Evolutionary conservation across 1,140 invertebrate species (phyloP), one percentile per base, ranked within the genome.

Genomic region (Drosophila lini): DNA sequence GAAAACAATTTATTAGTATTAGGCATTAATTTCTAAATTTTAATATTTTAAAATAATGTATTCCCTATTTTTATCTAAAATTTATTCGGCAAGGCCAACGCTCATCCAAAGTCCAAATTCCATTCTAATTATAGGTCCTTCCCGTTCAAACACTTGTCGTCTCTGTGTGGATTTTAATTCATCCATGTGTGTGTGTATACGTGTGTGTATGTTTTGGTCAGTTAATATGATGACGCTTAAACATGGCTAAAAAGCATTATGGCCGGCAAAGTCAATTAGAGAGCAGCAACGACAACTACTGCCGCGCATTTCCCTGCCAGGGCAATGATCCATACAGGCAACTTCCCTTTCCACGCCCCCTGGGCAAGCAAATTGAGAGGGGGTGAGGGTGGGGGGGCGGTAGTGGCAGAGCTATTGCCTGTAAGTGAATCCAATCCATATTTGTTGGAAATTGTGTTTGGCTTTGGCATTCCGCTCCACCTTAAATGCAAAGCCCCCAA

Each of bases 191-290:
- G 57, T 44, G 31, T 28, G 36, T 36, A 36, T 42, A 56, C 61
- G 45, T 40, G 22, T 56, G 63, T 38, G 34, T 71, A 36, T 67
- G 11, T 34, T 55, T 52, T 56, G 57, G 48, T 22, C 53, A 53
- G 75, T 74, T 88, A 89, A 88, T 81, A 78, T 78, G 78, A 83
- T 78, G 80, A 78, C 65, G 78, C 84, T 83, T 73, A 73, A 74
- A 68, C 80, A 85, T 78, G 84, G 83, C 74, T 80, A 68, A 83
- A 88, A 88, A 78, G 74, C 74, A 88, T 88, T 83, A 80, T 81
- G 78, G 61, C 78, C 34, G 59, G 65, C 68, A 74, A 89, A 88
- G 84, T 80, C 84, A 88, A 88, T 88, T 88, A 89, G 84, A 78
- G 73, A 67, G 58, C 57, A 48, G 31, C 45, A 57, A 44, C 44